A percentile compares a stretch with the other conserved stretches of the same genome.
Conservation (phyloP, 2,888 invertebrate species). For the Pemphredon lugubris region DNA sequence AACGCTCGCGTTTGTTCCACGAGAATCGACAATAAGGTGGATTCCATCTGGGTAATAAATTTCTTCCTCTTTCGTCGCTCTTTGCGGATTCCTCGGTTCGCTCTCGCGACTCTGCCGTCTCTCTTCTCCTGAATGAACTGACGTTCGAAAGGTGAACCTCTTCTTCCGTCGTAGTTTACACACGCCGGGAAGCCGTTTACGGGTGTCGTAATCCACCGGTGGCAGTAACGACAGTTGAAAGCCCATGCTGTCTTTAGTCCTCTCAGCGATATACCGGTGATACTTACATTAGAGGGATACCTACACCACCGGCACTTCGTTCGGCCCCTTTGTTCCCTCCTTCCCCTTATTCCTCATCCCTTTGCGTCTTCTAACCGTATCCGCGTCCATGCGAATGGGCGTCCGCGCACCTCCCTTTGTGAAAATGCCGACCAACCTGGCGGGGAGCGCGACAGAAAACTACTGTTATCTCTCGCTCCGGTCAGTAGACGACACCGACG, state of each 20-base stretch:
- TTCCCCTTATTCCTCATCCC: constrained; percentile 1
- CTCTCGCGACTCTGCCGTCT: background rate
- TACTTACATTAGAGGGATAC: background rate
- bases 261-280: background rate
- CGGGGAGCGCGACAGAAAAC: no score
- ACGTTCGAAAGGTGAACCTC: constrained; percentile 41
- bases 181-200: constrained; percentile 37
- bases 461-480: no score
- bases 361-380: background rate
- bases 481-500: no score
- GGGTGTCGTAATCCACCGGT: constrained; percentile 42
- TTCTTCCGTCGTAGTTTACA: constrained; percentile 34
- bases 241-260: constrained; percentile 37
- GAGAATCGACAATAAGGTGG: constrained; percentile 34
- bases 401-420: no score
- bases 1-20: no score
- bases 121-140: constrained; percentile 27
- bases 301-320: constrained; percentile 9
- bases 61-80: background rate
- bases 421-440: background rate
- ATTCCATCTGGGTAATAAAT: constrained; percentile 43
- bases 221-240: constrained; percentile 50
- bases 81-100: constrained; percentile 1
- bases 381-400: background rate
- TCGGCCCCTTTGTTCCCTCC: constrained; percentile 2